phyloP scores from a whole-genome alignment of 2,797 vertebrate species.

The Acanthurus tractus region DNA sequence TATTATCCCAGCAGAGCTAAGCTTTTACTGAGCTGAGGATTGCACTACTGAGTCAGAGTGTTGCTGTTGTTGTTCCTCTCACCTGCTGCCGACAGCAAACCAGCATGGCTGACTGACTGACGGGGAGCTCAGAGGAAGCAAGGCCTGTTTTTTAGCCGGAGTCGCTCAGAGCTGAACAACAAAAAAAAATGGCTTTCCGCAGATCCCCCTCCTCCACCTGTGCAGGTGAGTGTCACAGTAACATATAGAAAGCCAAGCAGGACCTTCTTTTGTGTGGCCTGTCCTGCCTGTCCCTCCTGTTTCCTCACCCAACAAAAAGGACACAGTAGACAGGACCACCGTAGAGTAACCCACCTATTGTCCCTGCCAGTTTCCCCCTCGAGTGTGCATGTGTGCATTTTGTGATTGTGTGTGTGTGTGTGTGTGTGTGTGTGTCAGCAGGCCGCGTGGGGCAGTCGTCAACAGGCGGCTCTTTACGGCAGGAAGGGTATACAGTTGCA shows the following conservation, averaged over 20 bases:
- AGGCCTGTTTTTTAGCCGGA: conserved; percentile 12
- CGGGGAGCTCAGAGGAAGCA: conserved; percentile 8
- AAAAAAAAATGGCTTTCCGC: conserved; percentile 72
- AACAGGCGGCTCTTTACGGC: conserved; percentile 50
- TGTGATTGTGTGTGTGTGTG: conserved; percentile 45
- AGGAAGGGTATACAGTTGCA: conserved; percentile 67
- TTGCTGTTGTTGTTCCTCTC: conserved; percentile 44
- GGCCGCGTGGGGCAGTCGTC: conserved; percentile 57
- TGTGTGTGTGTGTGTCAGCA: conserved; percentile 54
- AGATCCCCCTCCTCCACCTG: conserved; percentile 71
- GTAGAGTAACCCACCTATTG: conserved; percentile 70
- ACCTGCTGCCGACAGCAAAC: conserved; percentile 53
- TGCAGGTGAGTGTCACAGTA: conserved; percentile 72
- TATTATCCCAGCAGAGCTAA: conserved; percentile 67
- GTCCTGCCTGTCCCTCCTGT: conserved; percentile 54
- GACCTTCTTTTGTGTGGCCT: conserved; percentile 63
- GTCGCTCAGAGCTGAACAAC: conserved; percentile 25
- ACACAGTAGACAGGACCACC: conserved; percentile 70
- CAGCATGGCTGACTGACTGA: conserved; percentile 50
- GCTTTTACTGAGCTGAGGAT: conserved; percentile 66
- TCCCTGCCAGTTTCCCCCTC: conserved; percentile 43
- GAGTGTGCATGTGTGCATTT: no score
- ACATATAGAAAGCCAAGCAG: conserved; percentile 47
- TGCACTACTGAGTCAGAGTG: conserved; percentile 51
- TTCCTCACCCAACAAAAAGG: conserved; percentile 64